A percentile compares a stretch with the other conserved stretches of the same genome.
Conservation (phyloP, 2,888 invertebrate genomes). For the Eupithecia subumbrata region DNA sequence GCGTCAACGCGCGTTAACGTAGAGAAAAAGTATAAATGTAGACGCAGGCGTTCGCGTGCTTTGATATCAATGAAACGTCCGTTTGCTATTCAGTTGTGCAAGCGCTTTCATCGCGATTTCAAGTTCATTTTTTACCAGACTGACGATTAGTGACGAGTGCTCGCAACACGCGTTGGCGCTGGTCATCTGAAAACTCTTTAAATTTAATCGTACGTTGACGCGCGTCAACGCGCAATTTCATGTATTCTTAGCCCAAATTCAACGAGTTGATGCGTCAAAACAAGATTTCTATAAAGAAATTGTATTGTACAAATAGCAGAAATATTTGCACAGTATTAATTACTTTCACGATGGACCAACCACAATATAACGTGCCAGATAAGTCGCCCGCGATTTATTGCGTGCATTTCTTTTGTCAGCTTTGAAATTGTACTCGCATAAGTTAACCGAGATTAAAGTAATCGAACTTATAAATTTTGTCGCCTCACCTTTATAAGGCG, state of each 20-base stretch:
- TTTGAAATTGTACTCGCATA: conserved; percentile 84
- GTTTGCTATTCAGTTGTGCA: too few relatives aligned
- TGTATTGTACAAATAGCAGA: not conserved
- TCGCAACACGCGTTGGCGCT: too few relatives aligned
- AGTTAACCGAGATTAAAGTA: conserved; percentile 84
- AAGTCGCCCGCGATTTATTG: conserved; percentile 78
- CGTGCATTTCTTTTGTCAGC: conserved; percentile 85
- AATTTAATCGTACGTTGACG: too few relatives aligned
- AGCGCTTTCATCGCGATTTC: too few relatives aligned
- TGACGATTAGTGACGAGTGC: too few relatives aligned
- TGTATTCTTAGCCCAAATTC: not conserved
- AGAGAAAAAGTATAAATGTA: too few relatives aligned
- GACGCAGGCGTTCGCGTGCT: too few relatives aligned
- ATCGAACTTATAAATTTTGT: conserved; percentile 85
- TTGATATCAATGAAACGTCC: too few relatives aligned
- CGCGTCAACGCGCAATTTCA: too few relatives aligned
- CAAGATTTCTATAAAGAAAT: not conserved
- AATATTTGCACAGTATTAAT: conserved; percentile 58
- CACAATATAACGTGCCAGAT: conserved; percentile 79
- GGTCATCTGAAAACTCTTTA: too few relatives aligned
- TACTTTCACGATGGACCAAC: conserved; percentile 42
- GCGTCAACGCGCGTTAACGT: too few relatives aligned
- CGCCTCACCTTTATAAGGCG: conserved; percentile 83
- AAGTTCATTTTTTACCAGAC: too few relatives aligned
- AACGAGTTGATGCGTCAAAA: not conserved